These are phyloP conservation scores for Drosophila equinoxialis DNA, from an alignment of 1,140 invertebrate species.

Conservation along the genomic window DNA sequence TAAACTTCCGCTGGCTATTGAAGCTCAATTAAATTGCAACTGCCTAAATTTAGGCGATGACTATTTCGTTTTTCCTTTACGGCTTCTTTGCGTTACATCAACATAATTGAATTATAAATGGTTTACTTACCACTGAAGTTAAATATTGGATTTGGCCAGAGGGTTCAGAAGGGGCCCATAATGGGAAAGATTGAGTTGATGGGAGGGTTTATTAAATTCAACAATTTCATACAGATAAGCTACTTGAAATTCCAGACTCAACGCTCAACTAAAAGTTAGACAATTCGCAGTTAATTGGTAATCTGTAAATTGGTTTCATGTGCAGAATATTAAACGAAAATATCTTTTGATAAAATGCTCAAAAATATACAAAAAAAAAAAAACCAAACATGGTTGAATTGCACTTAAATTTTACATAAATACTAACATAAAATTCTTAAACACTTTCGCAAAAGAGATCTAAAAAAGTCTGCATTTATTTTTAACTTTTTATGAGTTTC, in stretches of 20 bases:
- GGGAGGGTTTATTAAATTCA: not conserved
- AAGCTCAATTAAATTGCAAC: constrained; percentile 12
- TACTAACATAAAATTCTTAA: not conserved
- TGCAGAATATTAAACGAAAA: constrained; percentile 1
- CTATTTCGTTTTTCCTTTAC: not conserved
- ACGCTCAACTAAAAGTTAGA: not conserved
- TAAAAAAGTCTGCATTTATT: not conserved
- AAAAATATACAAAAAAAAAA: not conserved
- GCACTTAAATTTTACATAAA: not conserved
- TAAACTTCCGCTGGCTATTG: constrained; percentile 46
- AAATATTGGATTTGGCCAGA: constrained; percentile 39
- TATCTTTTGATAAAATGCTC: not conserved
- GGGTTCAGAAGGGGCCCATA: not conserved
- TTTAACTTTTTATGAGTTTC: constrained; percentile 7
- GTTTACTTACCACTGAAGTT: constrained; percentile 17
- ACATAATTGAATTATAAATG: constrained; percentile 69
- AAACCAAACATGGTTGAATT: not conserved
- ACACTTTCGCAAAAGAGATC: not conserved
- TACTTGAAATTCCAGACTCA: constrained; percentile 22
- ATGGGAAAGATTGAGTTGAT: no score
- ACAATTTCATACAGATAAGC: not conserved
- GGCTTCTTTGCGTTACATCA: constrained; percentile 8
- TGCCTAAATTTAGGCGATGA: constrained; percentile 1
- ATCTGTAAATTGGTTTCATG: constrained; percentile 23
- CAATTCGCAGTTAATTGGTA: constrained; percentile 21